These are phyloP conservation scores for Nymphalis io DNA, from an alignment of 1,140 invertebrate species.

Conservation along the genomic window DNA sequence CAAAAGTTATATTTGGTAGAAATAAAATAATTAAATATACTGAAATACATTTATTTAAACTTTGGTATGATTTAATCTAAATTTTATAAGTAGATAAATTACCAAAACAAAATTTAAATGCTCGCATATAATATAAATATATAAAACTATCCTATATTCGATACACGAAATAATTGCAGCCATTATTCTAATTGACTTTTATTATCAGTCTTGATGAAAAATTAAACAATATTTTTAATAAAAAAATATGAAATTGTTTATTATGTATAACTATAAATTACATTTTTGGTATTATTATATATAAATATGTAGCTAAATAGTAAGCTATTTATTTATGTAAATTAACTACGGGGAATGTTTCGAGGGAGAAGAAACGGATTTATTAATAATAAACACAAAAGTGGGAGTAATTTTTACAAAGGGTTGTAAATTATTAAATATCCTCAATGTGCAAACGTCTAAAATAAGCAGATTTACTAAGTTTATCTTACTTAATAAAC, in stretches of 20 bases:
- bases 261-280: neutral
- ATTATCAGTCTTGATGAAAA: slow-evolving; percentile 64
- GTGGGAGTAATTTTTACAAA: no score
- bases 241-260: slow-evolving; percentile 1
- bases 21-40: slow-evolving; percentile 33
- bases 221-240: slow-evolving; percentile 27
- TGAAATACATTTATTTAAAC: slow-evolving; percentile 62
- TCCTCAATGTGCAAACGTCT: no score
- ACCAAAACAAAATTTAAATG: slow-evolving; percentile 2
- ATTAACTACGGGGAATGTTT: slow-evolving; percentile 28
- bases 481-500: no score
- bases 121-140: slow-evolving; percentile 17
- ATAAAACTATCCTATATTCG: slow-evolving; percentile 13
- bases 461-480: no score
- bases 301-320: neutral
- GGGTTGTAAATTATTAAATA: no score
- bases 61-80: slow-evolving; percentile 61
- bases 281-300: slow-evolving; percentile 22
- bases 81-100: slow-evolving; percentile 38
- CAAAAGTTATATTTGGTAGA: neutral
- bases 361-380: slow-evolving; percentile 3
- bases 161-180: slow-evolving; percentile 25
- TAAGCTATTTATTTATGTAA: neutral
- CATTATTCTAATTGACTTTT: slow-evolving; percentile 70
- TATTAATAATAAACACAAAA: no score